Base-by-base conservation (phyloP, 2,113 vertebrate genomes). In the Miniopterus natalensis region DNA sequence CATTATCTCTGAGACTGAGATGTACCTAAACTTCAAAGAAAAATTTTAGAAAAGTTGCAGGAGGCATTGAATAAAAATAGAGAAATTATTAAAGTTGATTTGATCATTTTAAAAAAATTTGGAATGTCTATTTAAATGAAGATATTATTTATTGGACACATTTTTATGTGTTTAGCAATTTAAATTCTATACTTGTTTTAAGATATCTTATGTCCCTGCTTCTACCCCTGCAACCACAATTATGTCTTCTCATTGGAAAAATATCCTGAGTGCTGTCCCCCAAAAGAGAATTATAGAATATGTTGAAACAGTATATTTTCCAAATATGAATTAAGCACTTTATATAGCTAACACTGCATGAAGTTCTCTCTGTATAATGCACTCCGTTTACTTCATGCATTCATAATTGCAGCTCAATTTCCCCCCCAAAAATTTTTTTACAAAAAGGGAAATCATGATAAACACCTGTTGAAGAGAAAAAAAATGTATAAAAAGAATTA, bases 241-340 rank as follows among this genome's bases (percentile, higher is more conserved):
- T 95, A 77, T 78, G 10, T 91, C 53, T 92, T 84, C 81, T 71
- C 15, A 59, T 11, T 84, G 57, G 29, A 75, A 93, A 87, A 73
- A 61, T 40, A 68, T 2, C 18, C 21, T 31, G 31, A 89, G 3
- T 84, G 47, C 36, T 18, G 77, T 68, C 42, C 10, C 7, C 47
- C 36, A 61, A 90, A 93, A 70, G 63, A 94, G 51, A 93, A 63
- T 55, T 89, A 83, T 27, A 94, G 55, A 85, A 81, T 42, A 55
- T 77, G n/a, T 29, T 55, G 17, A 96, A 92, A 57, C 40, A 89
- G 2, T 65, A 75, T 79, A 1, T 61, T 80, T 91, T 80, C 25
- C n/a, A 89, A 87, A 66, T 55, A 74, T 11, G 14, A 86, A 94
- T 80, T 89, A 78, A 93, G 55, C 63, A 25, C 2, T 83, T 93